phyloP scores from a whole-genome alignment of 2,113 vertebrate species.

The Galemys pyrenaicus region DNA sequence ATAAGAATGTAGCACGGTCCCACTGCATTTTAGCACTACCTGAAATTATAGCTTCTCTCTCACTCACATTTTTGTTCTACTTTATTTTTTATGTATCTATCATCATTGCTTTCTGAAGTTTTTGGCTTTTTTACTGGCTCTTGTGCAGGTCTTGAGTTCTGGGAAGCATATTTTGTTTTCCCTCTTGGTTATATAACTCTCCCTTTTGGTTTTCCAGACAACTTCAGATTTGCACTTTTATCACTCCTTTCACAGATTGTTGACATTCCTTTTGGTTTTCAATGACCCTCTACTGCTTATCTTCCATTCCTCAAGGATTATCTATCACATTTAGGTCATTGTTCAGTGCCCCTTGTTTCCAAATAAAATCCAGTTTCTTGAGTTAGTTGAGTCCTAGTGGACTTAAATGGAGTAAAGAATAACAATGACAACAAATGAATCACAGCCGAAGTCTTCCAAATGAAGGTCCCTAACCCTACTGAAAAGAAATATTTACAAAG shows the following conservation, averaged over 20 bases:
- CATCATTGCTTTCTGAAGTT: constrained; percentile 45
- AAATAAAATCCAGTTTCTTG: constrained; percentile 65
- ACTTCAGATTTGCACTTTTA: constrained; percentile 9
- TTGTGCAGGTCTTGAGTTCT: not conserved
- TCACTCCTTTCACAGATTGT: constrained; percentile 56
- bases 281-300: constrained; percentile 43
- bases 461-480: not conserved
- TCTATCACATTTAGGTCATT: constrained; percentile 52
- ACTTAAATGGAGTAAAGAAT: constrained; percentile 38
- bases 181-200: constrained; percentile 48
- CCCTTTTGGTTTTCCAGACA: constrained; percentile 55
- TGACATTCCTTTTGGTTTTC: constrained; percentile 57
- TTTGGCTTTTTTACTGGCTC: constrained; percentile 27
- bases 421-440: constrained; percentile 29
- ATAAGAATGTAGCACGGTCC: not conserved
- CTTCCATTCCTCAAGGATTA: constrained; percentile 52
- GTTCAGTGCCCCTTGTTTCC: constrained; percentile 29
- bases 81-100: constrained; percentile 1
- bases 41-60: constrained; percentile 8
- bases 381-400: constrained; percentile 63
- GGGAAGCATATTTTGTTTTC: constrained; percentile 53
- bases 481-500: not conserved
- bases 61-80: not conserved
- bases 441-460: not conserved
- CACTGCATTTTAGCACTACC: not conserved